Evolutionary conservation across 2,797 vertebrate genomes (phyloP).

Genomic region (Parambassis ranga): DNA sequence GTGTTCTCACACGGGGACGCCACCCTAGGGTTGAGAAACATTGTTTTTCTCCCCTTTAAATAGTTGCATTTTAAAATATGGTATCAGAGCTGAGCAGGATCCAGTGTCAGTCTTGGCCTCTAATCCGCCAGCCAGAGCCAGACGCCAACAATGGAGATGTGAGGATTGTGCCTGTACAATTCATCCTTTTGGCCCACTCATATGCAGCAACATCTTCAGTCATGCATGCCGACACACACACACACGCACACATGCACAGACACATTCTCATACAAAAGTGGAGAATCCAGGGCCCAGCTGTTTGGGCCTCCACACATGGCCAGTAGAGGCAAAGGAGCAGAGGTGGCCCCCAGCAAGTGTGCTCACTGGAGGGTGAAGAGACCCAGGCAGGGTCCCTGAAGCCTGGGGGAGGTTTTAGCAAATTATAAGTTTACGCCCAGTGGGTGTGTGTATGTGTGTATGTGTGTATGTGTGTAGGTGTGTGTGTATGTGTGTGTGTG

Average conservation of each 20-base stretch:
- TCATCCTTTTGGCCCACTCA: neutral
- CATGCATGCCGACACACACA: conserved; percentile 12
- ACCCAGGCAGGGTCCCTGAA: conserved; percentile 32
- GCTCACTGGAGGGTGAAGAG: conserved; percentile 59
- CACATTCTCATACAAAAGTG: conserved; percentile 9
- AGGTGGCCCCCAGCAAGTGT: conserved; percentile 55
- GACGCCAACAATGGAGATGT: neutral
- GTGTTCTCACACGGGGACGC: neutral
- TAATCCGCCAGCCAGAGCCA: neutral
- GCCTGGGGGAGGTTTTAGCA: conserved; percentile 38
- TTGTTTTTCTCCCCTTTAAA: too few relatives aligned
- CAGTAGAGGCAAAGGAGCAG: conserved; percentile 20
- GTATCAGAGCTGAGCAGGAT: neutral
- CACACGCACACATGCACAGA: neutral
- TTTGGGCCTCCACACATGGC: conserved; percentile 51
- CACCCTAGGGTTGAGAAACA: neutral
- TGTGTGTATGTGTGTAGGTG: neutral
- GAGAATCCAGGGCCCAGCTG: conserved; percentile 49
- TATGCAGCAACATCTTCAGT: neutral
- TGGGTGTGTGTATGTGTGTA: conserved; percentile 1
- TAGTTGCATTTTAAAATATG: neutral
- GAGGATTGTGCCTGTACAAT: neutral
- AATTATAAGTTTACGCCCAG: conserved; percentile 44
- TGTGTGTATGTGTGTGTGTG: neutral
- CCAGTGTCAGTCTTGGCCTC: neutral